These are phyloP conservation scores for Limnothrissa miodon DNA, from an alignment of 2,113 vertebrate species.

Conservation along the genomic window DNA sequence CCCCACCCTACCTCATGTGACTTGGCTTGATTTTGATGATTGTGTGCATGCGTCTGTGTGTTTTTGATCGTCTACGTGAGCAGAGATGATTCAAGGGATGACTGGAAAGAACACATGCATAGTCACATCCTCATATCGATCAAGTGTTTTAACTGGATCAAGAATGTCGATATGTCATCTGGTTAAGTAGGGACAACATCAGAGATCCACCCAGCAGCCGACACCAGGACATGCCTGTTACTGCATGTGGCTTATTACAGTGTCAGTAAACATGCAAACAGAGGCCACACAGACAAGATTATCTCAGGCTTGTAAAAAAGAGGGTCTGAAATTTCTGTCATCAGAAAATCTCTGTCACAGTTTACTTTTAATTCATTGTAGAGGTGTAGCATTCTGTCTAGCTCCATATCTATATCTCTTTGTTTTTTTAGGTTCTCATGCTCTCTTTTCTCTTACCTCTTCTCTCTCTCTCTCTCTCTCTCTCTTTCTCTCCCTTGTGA, in stretches of 20 bases:
- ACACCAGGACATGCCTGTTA: background rate
- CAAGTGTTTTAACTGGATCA: background rate
- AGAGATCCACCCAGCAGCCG: background rate
- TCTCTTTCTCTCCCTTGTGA: conserved; percentile 48
- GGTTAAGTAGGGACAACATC: background rate
- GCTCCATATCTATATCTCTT: background rate
- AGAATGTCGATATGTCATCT: background rate
- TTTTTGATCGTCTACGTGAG: background rate
- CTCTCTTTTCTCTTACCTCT: background rate
- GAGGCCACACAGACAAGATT: background rate
- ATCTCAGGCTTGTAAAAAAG: background rate
- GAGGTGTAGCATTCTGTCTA: background rate
- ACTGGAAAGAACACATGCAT: background rate
- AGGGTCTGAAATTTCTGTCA: no score
- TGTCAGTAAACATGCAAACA: background rate
- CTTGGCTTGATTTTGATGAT: background rate
- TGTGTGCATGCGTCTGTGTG: background rate
- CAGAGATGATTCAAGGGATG: background rate
- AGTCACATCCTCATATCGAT: background rate
- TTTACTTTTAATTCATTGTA: background rate
- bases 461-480: background rate
- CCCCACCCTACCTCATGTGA: background rate
- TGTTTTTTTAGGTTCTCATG: background rate
- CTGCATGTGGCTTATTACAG: background rate
- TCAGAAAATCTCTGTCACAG: background rate